Percentiles rank a stretch among this genome's conserved stretches.
phyloP scores from a whole-genome alignment of 2,113 vertebrate species.

The Hippopotamus amphibius region DNA sequence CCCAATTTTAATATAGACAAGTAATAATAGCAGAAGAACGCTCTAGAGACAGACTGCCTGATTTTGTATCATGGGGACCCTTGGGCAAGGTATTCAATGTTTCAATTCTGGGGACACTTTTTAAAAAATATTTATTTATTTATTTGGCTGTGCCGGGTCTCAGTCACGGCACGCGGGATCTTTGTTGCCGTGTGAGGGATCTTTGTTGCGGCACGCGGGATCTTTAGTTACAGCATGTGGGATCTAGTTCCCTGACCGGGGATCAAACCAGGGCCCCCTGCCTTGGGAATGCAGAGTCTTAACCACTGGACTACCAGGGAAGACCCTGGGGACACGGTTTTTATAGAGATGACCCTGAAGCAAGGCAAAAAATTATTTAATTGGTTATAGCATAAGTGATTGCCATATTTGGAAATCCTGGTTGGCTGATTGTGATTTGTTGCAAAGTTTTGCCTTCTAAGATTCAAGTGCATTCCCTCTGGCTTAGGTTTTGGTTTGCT shows the following conservation, averaged over 20 bases:
- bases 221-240: too few species aligned
- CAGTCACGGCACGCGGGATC: too few species aligned
- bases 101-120: background rate
- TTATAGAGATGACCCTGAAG: background rate
- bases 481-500: background rate
- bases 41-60: background rate
- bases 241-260: too few species aligned
- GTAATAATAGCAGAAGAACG: background rate
- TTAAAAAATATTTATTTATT: too few species aligned
- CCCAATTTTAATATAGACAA: background rate
- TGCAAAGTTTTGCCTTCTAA: background rate
- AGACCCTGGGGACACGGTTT: background rate
- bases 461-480: background rate
- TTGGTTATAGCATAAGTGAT: background rate
- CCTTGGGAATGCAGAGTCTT: too few species aligned
- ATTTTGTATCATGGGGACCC: accelerated
- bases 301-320: too few species aligned
- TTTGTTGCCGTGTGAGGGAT: too few species aligned
- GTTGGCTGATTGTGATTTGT: background rate
- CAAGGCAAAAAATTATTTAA: background rate
- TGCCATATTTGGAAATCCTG: background rate
- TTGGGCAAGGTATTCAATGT: background rate
- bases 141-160: too few species aligned
- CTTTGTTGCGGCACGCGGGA: too few species aligned
- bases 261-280: too few species aligned